Percentiles rank a stretch among this genome's conserved stretches.
Evolutionary conservation across 2,888 invertebrate genomes (phyloP).

Genomic region (Carterocephalus palaemon): DNA sequence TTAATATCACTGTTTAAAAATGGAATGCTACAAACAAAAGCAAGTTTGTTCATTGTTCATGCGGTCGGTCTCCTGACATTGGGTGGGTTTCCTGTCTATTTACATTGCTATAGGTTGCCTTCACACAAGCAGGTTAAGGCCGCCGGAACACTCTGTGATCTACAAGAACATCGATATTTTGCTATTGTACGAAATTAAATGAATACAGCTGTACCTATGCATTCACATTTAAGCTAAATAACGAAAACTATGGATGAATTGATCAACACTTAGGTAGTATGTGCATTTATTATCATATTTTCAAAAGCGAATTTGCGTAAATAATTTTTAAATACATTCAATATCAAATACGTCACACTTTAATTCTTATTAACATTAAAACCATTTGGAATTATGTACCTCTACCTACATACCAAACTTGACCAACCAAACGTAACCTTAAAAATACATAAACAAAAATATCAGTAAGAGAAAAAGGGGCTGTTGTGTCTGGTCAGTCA

Average conservation of each 20-base stretch:
- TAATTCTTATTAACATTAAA: not conserved
- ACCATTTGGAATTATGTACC: too few relatives aligned
- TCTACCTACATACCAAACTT: not conserved
- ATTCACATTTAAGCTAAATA: too few relatives aligned
- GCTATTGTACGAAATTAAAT: conserved; percentile 14
- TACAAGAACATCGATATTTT: conserved; percentile 33
- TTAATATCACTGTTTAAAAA: conserved; percentile 14
- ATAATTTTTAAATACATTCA: too few relatives aligned
- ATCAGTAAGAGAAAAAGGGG: conserved; percentile 13
- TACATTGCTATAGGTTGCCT: conserved; percentile 69
- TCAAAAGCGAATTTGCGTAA: too few relatives aligned
- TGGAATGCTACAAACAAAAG: conserved; percentile 29
- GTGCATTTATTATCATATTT: too few relatives aligned
- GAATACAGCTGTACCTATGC: too few relatives aligned
- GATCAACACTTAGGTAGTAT: too few relatives aligned
- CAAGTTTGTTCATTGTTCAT: conserved; percentile 37
- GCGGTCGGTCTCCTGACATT: conserved; percentile 59
- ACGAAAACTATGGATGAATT: conserved; percentile 10
- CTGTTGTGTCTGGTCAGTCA: too few relatives aligned
- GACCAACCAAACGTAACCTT: conserved; percentile 1
- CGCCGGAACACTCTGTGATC: conserved; percentile 39
- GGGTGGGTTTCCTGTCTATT: conserved; percentile 71
- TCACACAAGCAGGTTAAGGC: conserved; percentile 73
- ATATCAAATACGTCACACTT: too few relatives aligned
- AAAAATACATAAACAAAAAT: conserved; percentile 5